Conservation (phyloP, 2,888 invertebrate genomes). For the Tigriopus californicus region DNA sequence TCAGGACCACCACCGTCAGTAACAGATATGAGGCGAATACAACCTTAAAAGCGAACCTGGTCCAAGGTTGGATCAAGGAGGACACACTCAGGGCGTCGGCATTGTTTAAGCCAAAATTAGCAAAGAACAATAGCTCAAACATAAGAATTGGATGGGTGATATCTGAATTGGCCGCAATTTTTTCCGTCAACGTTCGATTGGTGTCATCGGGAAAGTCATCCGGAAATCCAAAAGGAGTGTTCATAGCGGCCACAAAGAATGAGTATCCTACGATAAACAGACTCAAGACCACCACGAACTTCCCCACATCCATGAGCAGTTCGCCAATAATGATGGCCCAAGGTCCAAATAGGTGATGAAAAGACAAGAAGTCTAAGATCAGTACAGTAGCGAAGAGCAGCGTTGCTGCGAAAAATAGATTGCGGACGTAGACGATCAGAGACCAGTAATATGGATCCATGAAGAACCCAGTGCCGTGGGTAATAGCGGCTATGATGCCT, state of each 20-base stretch:
- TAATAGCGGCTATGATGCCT: slow-evolving; percentile 42
- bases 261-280: slow-evolving; percentile 2
- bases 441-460: background rate
- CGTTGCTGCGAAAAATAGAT: slow-evolving; percentile 88
- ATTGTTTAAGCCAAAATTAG: background rate
- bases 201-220: background rate
- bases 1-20: slow-evolving; percentile 91
- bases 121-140: slow-evolving; percentile 4
- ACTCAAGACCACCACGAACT: slow-evolving; percentile 8
- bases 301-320: slow-evolving; percentile 16
- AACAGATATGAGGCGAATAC: slow-evolving; percentile 94
- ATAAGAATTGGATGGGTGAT: background rate
- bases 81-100: background rate
- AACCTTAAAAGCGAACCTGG: slow-evolving; percentile 27
- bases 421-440: slow-evolving; percentile 32
- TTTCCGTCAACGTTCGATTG: background rate
- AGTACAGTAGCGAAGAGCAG: slow-evolving; percentile 91
- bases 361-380: slow-evolving; percentile 88
- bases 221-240: slow-evolving; percentile 4
- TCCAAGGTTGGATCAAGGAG: background rate
- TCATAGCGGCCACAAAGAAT: background rate
- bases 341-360: slow-evolving; percentile 96
- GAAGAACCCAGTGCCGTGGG: background rate
- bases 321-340: slow-evolving; percentile 97
- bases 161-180: background rate